A percentile compares a stretch with the other conserved stretches of the same genome.
Conservation (phyloP, 2,113 vertebrate species). For the Oreochromis tanganicae region DNA sequence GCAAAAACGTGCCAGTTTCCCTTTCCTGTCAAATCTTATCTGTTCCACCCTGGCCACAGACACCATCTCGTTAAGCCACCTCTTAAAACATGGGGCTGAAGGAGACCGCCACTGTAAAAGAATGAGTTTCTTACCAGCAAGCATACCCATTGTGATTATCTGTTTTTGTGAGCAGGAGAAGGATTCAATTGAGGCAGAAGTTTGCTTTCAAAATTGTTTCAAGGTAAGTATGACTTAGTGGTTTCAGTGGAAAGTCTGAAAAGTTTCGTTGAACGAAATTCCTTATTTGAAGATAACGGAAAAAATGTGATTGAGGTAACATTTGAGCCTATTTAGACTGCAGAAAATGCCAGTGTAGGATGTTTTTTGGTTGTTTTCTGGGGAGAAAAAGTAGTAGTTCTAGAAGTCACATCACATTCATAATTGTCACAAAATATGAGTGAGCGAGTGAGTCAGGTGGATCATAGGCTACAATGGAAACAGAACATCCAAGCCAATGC, state of each 20-base stretch:
- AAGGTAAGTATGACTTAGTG: no score
- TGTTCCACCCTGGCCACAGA: no score
- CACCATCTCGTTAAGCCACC: no score
- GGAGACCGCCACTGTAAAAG: no score
- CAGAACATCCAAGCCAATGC: neutral
- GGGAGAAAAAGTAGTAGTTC: neutral
- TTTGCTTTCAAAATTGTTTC: no score
- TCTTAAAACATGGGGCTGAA: no score
- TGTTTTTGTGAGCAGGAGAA: neutral
- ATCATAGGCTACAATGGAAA: neutral
- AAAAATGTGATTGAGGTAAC: no score
- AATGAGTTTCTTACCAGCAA: no score
- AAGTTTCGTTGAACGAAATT: no score
- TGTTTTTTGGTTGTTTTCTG: neutral
- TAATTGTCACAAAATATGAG: neutral
- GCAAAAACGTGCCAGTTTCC: no score
- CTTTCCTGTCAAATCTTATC: no score
- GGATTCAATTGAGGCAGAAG: neutral
- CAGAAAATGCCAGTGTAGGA: neutral
- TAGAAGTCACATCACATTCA: neutral
- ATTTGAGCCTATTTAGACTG: neutral
- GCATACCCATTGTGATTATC: neutral
- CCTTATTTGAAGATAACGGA: no score
- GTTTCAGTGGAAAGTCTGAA: fast-evolving
- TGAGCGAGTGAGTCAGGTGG: neutral